phyloP scores from a whole-genome alignment of 2,888 invertebrate species.

The Anoplius nigerrimus region DNA sequence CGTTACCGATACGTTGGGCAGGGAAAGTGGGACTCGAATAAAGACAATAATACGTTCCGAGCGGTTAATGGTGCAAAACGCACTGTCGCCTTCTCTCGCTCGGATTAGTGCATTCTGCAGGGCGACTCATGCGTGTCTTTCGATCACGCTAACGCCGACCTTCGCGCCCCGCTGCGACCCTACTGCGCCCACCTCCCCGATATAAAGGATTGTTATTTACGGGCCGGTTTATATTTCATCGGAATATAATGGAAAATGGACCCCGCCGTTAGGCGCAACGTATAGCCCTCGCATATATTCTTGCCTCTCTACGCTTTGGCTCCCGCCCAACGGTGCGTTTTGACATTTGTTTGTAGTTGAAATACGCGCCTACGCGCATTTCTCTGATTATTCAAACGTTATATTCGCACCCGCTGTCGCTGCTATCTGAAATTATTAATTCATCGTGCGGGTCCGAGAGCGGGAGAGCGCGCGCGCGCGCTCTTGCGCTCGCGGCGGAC shows the following conservation, averaged over 20 bases:
- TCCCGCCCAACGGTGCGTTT: constrained; percentile 44
- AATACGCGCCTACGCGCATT: constrained; percentile 46
- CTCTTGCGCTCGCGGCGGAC: not conserved
- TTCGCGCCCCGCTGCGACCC: not conserved
- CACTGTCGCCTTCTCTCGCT: constrained; percentile 42
- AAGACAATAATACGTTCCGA: not conserved
- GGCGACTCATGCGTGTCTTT: constrained; percentile 50
- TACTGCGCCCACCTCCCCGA: constrained; percentile 26
- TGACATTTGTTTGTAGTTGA: constrained; percentile 51
- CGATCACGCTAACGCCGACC: constrained; percentile 39
- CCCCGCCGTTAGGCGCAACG: constrained; percentile 47
- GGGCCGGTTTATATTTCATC: constrained; percentile 60
- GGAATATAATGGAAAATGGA: constrained; percentile 63
- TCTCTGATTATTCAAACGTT: constrained; percentile 48
- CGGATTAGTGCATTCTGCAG: constrained; percentile 46
- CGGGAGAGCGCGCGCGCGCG: not conserved
- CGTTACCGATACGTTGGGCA: not conserved
- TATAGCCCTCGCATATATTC: constrained; percentile 34
- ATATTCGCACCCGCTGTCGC: constrained; percentile 26
- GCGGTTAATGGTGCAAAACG: constrained; percentile 40
- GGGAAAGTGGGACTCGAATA: not conserved
- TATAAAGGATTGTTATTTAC: constrained; percentile 63
- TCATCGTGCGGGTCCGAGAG: no score
- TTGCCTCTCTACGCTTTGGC: constrained; percentile 43
- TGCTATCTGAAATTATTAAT: constrained; percentile 46